Evolutionary conservation across 1,140 invertebrate species (phyloP).

Genomic region (Penaeus japonicus): DNA sequence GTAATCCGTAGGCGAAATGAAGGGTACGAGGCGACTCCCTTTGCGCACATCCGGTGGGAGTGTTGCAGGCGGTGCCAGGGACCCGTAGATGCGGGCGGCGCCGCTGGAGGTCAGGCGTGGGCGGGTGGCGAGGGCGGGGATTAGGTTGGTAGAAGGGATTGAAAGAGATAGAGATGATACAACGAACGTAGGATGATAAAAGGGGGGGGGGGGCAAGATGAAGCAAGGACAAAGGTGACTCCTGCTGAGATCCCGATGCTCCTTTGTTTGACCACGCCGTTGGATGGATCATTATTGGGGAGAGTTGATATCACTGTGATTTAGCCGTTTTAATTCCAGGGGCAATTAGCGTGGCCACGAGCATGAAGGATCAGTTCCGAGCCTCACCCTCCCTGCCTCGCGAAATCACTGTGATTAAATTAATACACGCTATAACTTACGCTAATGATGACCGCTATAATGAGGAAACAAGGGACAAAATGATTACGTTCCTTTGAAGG

Average conservation of each 20-base stretch:
- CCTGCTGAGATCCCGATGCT: neutral
- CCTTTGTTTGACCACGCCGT: neutral
- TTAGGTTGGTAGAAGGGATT: too few species aligned
- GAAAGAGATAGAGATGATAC: too few species aligned
- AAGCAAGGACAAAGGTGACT: too few species aligned
- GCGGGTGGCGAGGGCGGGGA: too few species aligned
- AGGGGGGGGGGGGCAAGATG: too few species aligned
- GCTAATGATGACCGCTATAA: constrained; percentile 35
- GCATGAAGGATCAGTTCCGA: constrained; percentile 29
- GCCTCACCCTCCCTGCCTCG: constrained; percentile 15
- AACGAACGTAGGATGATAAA: too few species aligned
- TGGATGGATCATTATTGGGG: constrained; percentile 31
- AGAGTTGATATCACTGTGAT: constrained; percentile 44
- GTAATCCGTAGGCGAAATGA: too few species aligned
- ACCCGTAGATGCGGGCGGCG: too few species aligned
- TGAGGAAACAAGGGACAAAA: constrained; percentile 51
- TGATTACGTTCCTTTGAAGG: constrained; percentile 33
- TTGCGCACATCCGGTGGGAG: too few species aligned
- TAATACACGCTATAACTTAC: constrained; percentile 51
- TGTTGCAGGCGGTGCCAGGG: too few species aligned
- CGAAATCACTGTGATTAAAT: constrained; percentile 51
- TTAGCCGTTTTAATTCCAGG: constrained; percentile 46
- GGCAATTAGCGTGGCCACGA: constrained; percentile 26
- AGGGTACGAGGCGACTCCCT: too few species aligned
- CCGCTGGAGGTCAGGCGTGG: too few species aligned